These are phyloP conservation scores for Holacanthus passer DNA, from an alignment of 2,113 vertebrate genomes.

Conservation along the genomic window DNA sequence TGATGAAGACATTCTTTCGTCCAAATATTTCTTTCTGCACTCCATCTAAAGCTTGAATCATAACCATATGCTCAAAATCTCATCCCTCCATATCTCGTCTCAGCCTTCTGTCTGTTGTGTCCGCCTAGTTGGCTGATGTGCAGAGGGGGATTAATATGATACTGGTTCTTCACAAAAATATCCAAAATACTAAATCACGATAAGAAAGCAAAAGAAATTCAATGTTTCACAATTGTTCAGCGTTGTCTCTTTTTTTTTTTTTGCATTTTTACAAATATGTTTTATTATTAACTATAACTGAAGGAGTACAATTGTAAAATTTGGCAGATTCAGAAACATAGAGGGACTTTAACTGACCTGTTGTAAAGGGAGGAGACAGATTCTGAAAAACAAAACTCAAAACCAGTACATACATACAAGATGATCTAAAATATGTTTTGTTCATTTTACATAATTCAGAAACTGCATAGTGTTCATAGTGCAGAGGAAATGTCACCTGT, in stretches of 20 bases:
- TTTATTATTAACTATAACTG: neutral
- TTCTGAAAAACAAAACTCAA: neutral
- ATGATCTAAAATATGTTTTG: neutral
- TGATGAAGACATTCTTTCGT: neutral
- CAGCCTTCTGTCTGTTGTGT: neutral
- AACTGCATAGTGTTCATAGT: neutral
- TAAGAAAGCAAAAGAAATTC: neutral
- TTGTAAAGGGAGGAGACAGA: neutral
- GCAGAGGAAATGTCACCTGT: conserved; percentile 56
- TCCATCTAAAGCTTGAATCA: neutral
- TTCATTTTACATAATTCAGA: conserved; percentile 18
- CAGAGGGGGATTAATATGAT: neutral
- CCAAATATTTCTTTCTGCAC: neutral
- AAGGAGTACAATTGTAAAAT: neutral
- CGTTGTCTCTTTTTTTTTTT: no score
- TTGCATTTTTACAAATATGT: neutral
- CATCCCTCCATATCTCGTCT: neutral
- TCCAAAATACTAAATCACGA: neutral
- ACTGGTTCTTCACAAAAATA: neutral
- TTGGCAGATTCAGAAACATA: neutral
- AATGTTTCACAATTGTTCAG: neutral
- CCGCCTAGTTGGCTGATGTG: neutral
- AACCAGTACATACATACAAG: neutral
- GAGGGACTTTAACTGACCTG: neutral
- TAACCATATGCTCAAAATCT: neutral